Evolutionary conservation across 2,797 vertebrate genomes (phyloP).

Genomic region (Enteromius trimaculatus): DNA sequence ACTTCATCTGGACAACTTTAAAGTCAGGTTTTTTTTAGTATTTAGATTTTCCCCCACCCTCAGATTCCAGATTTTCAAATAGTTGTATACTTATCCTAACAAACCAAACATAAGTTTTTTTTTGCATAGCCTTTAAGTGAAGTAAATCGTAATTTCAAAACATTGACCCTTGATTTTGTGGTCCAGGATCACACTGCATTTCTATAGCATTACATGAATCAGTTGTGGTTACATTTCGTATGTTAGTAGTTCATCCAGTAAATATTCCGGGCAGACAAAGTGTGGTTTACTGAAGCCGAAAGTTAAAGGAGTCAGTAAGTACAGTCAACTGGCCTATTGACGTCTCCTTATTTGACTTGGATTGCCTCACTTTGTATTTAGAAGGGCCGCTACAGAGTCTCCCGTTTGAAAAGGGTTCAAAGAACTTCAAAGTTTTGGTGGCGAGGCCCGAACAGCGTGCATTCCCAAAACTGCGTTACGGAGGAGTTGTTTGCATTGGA

Average conservation of each 20-base stretch:
- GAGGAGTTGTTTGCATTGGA: background rate
- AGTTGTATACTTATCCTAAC: too few relatives aligned
- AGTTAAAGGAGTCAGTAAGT: background rate
- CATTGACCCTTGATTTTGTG: background rate
- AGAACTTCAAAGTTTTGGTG: slow-evolving; percentile 31
- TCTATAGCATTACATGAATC: background rate
- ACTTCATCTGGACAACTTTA: too few relatives aligned
- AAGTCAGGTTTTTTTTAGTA: too few relatives aligned
- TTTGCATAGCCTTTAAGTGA: background rate
- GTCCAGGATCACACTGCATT: background rate
- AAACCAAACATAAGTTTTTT: background rate
- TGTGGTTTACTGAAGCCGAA: background rate
- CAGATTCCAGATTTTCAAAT: too few relatives aligned
- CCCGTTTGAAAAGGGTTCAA: slow-evolving; percentile 19
- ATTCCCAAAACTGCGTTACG: background rate
- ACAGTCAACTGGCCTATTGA: slow-evolving; percentile 13
- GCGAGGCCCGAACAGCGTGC: background rate
- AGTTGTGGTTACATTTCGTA: background rate
- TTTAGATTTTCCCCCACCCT: background rate
- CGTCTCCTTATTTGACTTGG: slow-evolving; percentile 25
- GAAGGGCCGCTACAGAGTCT: slow-evolving; percentile 14
- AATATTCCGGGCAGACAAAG: background rate
- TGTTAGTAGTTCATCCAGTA: background rate
- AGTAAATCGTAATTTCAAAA: background rate
- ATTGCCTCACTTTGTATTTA: background rate